Percentiles rank a stretch among this genome's conserved stretches.
These are phyloP conservation scores for Caenorhabditis panamensis DNA, from an alignment of 2,888 invertebrate genomes.

Conservation along the genomic window DNA sequence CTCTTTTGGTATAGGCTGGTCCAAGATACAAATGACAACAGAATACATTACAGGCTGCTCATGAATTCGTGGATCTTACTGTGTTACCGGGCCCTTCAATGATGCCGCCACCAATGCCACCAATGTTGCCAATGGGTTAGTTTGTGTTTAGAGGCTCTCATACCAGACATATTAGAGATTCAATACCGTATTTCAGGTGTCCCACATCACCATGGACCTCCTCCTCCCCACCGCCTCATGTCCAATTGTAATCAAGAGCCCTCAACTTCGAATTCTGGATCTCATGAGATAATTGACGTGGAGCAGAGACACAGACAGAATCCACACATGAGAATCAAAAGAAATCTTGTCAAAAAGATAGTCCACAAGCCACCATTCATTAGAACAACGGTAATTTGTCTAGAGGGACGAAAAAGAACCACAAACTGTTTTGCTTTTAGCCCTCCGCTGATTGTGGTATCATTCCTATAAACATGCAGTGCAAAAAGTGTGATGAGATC, in stretches of 20 bases:
- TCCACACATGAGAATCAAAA: conserved; percentile 23
- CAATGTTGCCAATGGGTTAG: conserved; percentile 45
- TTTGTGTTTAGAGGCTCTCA: not conserved
- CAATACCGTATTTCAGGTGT: conserved; percentile 7
- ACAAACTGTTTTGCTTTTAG: conserved; percentile 21
- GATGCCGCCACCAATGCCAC: conserved; percentile 40
- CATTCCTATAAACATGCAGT: conserved; percentile 63
- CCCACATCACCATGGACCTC: conserved; percentile 23
- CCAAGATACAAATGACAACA: conserved; percentile 1
- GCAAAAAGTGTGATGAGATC: conserved; percentile 65
- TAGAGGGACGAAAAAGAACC: not conserved
- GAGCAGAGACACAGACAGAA: conserved; percentile 15
- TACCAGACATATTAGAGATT: not conserved
- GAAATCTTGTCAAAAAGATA: conserved; percentile 47
- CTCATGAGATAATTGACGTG: conserved; percentile 2
- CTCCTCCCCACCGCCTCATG: conserved; percentile 17
- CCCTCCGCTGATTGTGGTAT: conserved; percentile 57
- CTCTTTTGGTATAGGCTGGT: conserved; percentile 62
- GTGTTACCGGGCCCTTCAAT: conserved; percentile 64
- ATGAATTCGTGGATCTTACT: conserved; percentile 68
- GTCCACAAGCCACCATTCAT: conserved; percentile 32
- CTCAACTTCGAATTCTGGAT: conserved; percentile 50
- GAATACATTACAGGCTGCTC: conserved; percentile 60
- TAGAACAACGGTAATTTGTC: conserved; percentile 18
- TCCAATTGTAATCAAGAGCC: conserved; percentile 43